Evolutionary conservation across 2,888 invertebrate species (phyloP), one percentile per base, ranked within the genome.

Genomic region (Calliphora vomitoria): DNA sequence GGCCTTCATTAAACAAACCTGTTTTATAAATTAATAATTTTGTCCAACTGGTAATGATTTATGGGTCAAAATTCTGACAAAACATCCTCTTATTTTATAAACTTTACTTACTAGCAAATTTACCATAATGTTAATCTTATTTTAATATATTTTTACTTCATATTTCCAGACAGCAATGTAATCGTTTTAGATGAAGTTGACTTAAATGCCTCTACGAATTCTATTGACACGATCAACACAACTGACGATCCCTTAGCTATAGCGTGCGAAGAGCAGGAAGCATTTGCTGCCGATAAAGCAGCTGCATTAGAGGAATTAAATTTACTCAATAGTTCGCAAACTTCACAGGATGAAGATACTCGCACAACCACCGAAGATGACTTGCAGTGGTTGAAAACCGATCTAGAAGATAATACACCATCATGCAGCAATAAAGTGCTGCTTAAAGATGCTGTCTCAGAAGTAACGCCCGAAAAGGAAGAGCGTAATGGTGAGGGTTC

Each of bases 401-500:
- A 88, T 66, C 1, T 53, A 4, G 66, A 58, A 0, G 62, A 81
- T 50, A 79, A 79, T 25, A 75, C 76, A 18, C 78, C 87, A 20
- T 74, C 87, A 11, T 82, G 82, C 35, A 87, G 85, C 47, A 76
- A 20, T 71, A 47, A 62, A 15, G 35, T 41, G 4, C 11, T 25
- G 3, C 53, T 62, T 15, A 47, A 60, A 13, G 58, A 35, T 4
- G 41, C 58, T 5, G 8, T 25, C 0, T 41, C 44, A 18, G 68
- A 50, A 74, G 82, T 69, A 20, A 31, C 53, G 11, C 82, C 84
- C 10, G 87, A 87, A 79, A 87, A 87, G 41, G 91, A 91, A 50
- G 92, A 92, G 74, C 82, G 92, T 47, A 95, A 95, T 91, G 95
- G 97, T 80, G 97, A 97, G 60, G 97, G 97, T 91, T 97, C 97